phyloP scores from a whole-genome alignment of 1,140 invertebrate genomes.

The Diorhabda elongata region DNA sequence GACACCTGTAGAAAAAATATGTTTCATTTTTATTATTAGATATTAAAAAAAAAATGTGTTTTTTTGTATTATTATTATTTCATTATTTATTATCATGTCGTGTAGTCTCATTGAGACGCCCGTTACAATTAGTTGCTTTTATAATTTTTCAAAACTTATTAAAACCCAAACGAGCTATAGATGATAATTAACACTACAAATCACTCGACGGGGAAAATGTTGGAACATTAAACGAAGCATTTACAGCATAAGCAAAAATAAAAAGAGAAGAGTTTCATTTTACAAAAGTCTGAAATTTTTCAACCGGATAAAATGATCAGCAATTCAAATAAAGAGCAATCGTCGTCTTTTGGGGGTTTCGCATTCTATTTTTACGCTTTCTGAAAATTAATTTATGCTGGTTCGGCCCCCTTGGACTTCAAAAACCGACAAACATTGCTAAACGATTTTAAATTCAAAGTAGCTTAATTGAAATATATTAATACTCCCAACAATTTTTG shows the following conservation, averaged over 20 bases:
- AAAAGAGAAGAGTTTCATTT: conserved; percentile 26
- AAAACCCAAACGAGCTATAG: too few relatives aligned
- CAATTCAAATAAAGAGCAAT: conserved; percentile 43
- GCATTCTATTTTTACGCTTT: conserved; percentile 10
- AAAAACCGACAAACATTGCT: neutral
- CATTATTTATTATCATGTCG: too few relatives aligned
- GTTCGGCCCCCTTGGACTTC: neutral
- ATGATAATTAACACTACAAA: too few relatives aligned
- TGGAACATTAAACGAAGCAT: conserved; percentile 19
- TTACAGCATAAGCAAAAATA: conserved; percentile 16
- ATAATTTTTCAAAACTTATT: too few relatives aligned
- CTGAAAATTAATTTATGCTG: conserved; percentile 1
- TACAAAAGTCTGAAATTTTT: conserved; percentile 39
- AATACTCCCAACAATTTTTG: neutral
- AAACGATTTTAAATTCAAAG: conserved; percentile 1
- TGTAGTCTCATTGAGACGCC: too few relatives aligned
- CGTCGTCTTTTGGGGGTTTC: conserved; percentile 27
- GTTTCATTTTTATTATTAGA: too few relatives aligned
- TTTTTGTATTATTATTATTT: too few relatives aligned
- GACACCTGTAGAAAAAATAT: too few relatives aligned
- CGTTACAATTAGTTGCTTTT: too few relatives aligned
- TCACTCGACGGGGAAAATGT: too few relatives aligned
- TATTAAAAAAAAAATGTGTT: too few relatives aligned
- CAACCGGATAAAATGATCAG: conserved; percentile 44
- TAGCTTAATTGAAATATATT: conserved; percentile 3